Base-by-base conservation (phyloP, 2,888 invertebrate genomes). In the Andrena praecox region DNA sequence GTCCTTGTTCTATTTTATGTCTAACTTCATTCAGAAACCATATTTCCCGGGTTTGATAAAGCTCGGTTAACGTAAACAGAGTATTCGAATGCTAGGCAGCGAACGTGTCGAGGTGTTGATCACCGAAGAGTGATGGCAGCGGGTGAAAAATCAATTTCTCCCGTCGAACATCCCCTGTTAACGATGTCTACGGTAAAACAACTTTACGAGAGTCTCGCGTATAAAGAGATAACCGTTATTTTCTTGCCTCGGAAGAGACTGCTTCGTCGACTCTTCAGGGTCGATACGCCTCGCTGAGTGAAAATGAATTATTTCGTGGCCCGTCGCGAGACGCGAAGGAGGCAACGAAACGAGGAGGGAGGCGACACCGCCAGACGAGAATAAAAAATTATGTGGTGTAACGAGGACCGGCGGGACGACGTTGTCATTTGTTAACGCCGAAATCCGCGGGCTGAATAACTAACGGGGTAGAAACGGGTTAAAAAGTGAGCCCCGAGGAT, bases 381-480 rank as follows among this genome's bases (percentile, higher is more conserved):
- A 60, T 62, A 67, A 77, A 80, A 67, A 77, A 77, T 77, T 33
- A 67, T 62, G n/a, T n/a, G 7, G 8, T n/a, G 5, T 67, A 71
- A 77, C 62, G 77, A 77, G 71, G 16, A 12, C 2, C 35, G 31
- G n/a, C 20, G 54, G 27, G 24, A 72, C 33, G 62, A 63, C 54
- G 29, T 63, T 56, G 50, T 50, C 80, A 63, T 77, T 80, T 56
- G 48, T 80, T 68, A 68, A 33, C 16, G 6, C 33, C 24, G 3
- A 66, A 80, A 77, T 67, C 35, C 50, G 12, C 10, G 16, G 16
- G 56, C 33, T 42, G 66, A 62, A 54, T 66, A 60, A 67, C 29
- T 71, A 66, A 69, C 62, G 33, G 20, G 24, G 33, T 20, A n/a
- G 35, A 35, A 50, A 6, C 8, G 31, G 12, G 33, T 16, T 29